Conservation (phyloP, 2,888 invertebrate species). For the Hermodice carunculata region DNA sequence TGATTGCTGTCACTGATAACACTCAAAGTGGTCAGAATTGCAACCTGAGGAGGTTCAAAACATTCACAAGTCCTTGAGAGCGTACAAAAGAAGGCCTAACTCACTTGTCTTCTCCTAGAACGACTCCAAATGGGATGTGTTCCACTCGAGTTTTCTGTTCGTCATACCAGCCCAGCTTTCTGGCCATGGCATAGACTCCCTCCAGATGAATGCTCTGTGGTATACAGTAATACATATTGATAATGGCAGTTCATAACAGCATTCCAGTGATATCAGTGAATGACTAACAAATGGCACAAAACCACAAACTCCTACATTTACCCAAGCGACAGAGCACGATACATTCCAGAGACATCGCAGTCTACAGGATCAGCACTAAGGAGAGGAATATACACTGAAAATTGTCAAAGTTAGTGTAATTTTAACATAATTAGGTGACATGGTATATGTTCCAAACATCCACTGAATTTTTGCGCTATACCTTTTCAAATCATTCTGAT, state of each 20-base stretch:
- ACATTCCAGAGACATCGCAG: background rate
- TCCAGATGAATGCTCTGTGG: conserved; percentile 79
- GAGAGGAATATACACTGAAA: no score
- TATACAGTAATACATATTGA: background rate
- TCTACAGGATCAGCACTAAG: no score
- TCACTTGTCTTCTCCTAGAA: conserved; percentile 91
- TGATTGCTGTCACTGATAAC: no score
- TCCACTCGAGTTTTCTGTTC: conserved; percentile 78
- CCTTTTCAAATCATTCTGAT: no score
- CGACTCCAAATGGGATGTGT: conserved; percentile 96
- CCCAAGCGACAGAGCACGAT: background rate
- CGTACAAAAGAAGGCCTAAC: conserved; percentile 4
- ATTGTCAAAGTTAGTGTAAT: no score
- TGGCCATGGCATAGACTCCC: conserved; percentile 80
- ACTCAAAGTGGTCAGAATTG: no score
- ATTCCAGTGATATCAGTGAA: background rate
- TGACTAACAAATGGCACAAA: background rate
- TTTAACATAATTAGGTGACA: no score
- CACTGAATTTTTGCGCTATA: no score
- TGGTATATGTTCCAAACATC: no score
- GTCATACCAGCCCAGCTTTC: conserved; percentile 81
- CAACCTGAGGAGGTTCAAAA: no score
- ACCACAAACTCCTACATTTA: background rate
- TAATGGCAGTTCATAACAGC: background rate
- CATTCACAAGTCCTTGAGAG: no score